Evolutionary conservation across 1,140 invertebrate genomes (phyloP), one percentile per base, ranked within the genome.

Genomic region (Zeugodacus cucurbitae): DNA sequence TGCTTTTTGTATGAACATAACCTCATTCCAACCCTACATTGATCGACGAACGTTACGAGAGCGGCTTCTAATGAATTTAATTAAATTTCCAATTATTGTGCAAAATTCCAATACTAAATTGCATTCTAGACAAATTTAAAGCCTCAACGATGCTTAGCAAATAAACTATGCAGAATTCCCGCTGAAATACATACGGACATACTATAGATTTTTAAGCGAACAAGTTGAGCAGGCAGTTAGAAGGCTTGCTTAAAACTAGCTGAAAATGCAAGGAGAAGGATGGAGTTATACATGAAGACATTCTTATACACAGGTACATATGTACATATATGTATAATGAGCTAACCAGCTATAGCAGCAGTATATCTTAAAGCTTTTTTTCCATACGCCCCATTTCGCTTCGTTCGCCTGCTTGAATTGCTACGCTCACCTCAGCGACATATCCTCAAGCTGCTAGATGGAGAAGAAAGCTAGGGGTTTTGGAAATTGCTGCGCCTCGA

Each of bases 51-150:
- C 58, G 4, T 14, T 48, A 17, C 58, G 4, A 22, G 8, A 59
- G 58, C 22, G 17, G 29, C 29, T 37, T 41, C 67, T 41, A 74
- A 74, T 74, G 32, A 74, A 74, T 74, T 74, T 74, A 32, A 74
- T 74, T 74, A 74, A 74, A 74, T 74, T 74, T 74, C 34, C 67
- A 74, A 74, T 74, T 74, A 74, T 22, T 74, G 34, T 17, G 67
- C 34, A 41, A 41, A 74, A 41, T 74, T 74, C 67, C 67, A 74
- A 14, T 22, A 32, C 34, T 41, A 41, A 74, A 74, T 41, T 74
- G 67, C 67, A 74, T 41, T 41, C 67, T 41, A 41, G 34, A 6
- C 22, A 22, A 74, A 41, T 74, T 74, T 74, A 41, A 41, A 74
- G 67, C 67, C 67, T 74, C 34, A 41, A 17, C 34, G 17, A 74